Evolutionary conservation across 2,797 vertebrate species (phyloP), one percentile per base, ranked within the genome.

Genomic region (Euphonia xanthogaster): DNA sequence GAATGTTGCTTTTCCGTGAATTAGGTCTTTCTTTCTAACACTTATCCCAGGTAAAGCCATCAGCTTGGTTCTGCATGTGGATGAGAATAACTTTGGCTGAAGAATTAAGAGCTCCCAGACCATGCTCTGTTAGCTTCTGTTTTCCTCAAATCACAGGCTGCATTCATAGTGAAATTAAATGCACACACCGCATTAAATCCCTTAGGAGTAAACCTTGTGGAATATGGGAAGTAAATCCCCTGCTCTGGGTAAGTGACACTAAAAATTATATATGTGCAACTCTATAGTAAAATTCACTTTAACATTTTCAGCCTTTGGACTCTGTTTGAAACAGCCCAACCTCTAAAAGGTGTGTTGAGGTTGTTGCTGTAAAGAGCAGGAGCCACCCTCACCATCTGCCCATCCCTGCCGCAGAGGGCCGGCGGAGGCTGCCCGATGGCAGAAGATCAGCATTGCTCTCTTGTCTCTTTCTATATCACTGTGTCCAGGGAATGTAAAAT

Each of bases 391-490:
- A 3, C 31, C 60, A 1, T 71, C 68, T 77, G 35, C 24, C 33
- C n/a, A 14, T 86, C 47, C 35, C 44, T 83, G 75, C 20, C 0
- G 0, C 51, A 37, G 68, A 94, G 47, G 28, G 87, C 85, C 78
- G 44, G 51, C 0, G 0, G 68, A 92, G 40, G 42, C n/a, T 92
- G 54, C 50, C 57, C 0, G 0, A 27, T 37, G 37, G 94, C 47
- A 91, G 65, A 79, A 30, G 61, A 94, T 53, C 68, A 80, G 37
- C 24, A 9, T 30, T 84, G 73, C 73, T 86, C 20, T 60, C 51
- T 78, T 94, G 94, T 95, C 85, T 90, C 73, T 87, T 96, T 88
- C 55, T 68, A 53, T 95, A 84, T 83, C 48, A 23, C 76, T 73
- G 2, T 78, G 67, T 78, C 62, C 6, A 4, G 76, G 51, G 44